Evolutionary conservation across 2,113 vertebrate species (phyloP), one percentile per base, ranked within the genome.

Genomic region (Thalassarche chlororhynchos): DNA sequence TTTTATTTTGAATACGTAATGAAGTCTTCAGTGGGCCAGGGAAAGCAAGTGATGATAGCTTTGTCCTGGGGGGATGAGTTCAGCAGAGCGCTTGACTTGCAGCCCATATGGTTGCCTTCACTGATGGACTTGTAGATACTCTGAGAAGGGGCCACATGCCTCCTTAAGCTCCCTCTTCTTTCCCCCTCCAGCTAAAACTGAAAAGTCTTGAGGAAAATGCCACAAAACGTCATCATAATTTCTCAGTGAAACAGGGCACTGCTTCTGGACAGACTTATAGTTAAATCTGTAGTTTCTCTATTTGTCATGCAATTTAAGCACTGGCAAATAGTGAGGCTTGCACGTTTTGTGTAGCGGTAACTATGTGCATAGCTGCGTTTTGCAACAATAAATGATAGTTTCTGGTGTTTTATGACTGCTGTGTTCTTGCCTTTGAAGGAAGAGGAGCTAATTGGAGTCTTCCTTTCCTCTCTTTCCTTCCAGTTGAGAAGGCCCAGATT

Each of bases 21-120:
- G 65, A 88, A 80, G 9, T 36, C 58, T 93, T 95, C 91, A 86
- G 57, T 49, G 54, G 76, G 25, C 66, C 44, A 77, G 52, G 44
- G 58, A 88, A 92, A 88, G 58, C 0, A 0, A 66, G 58, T 23
- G 68, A 32, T 80, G 54, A 88, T 83, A 76, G 58, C 38, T 92
- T 86, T 90, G 55, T 88, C 79, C 71, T 74, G 36, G 10, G 58
- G 95, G 58, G 4, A 76, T 80, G 47, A 93, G 70, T 61, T 87
- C 66, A 92, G 61, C 78, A 88, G 88, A 86, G 40, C 10, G 2
- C 49, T 79, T 76, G 66, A 90, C 89, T 94, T 65, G 71, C 36
- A 85, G 65, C 36, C 70, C 62, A 52, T 93, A 95, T 60, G 62
- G 79, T 36, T 96, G 79, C 75, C 44, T 95, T 96, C 79, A 54